Evolutionary conservation across 2,113 vertebrate genomes (phyloP).

Genomic region (Hypomesus transpacificus): DNA sequence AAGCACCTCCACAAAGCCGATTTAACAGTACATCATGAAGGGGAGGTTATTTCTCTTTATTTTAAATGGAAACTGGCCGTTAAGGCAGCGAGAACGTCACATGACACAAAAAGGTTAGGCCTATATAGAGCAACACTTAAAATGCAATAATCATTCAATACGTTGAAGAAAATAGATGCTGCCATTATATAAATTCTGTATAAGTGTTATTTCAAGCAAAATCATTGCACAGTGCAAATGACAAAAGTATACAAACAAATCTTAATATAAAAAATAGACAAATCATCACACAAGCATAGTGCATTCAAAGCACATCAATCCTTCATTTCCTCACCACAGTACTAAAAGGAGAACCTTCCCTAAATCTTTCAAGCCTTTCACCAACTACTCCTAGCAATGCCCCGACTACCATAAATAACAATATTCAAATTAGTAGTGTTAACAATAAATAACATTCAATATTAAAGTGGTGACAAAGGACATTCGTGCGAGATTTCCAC

Average conservation of each 20-base stretch:
- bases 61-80: not conserved
- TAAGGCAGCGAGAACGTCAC: not conserved
- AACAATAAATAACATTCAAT: slow-evolving; percentile 18
- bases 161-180: not conserved
- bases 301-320: not conserved
- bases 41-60: slow-evolving; percentile 1
- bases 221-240: slow-evolving; percentile 15
- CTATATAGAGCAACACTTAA: not conserved
- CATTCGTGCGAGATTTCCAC: slow-evolving; percentile 1
- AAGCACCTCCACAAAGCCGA: not conserved
- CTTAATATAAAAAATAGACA: not conserved
- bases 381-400: not conserved
- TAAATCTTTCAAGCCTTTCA: not conserved
- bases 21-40: not conserved
- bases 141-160: slow-evolving; percentile 10
- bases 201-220: slow-evolving; percentile 2
- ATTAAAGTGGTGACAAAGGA: not conserved
- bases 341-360: not conserved
- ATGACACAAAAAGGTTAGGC: not conserved
- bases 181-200: not conserved
- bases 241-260: slow-evolving; percentile 9
- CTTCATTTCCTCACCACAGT: not conserved
- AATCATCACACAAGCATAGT: slow-evolving; percentile 14
- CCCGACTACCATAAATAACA: not conserved
- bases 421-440: not conserved